These are phyloP conservation scores for Drosophila recens DNA, from an alignment of 2,888 invertebrate species.

Conservation along the genomic window DNA sequence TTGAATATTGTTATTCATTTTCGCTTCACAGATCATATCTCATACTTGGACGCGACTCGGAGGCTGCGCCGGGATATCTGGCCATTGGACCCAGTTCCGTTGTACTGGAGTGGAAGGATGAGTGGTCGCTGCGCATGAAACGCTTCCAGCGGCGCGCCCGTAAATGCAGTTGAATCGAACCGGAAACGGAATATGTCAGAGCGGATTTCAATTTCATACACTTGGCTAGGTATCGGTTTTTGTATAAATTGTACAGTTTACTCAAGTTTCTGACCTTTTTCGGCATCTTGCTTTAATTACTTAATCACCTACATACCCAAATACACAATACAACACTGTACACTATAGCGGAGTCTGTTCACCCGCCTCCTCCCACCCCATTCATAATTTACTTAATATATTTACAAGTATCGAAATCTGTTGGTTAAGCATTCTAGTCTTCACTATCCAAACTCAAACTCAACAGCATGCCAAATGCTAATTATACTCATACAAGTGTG, in stretches of 20 bases:
- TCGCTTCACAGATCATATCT: conserved; percentile 80
- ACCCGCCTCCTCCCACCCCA: background rate
- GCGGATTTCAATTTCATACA: conserved; percentile 84
- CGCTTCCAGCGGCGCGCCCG: conserved; percentile 84
- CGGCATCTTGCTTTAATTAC: conserved; percentile 84
- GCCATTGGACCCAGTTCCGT: conserved; percentile 84
- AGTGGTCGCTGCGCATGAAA: conserved; percentile 84
- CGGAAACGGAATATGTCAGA: conserved; percentile 85
- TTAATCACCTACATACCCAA: conserved; percentile 32
- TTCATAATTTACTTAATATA: conserved; percentile 2
- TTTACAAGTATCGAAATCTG: conserved; percentile 24
- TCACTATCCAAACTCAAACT: conserved; percentile 1
- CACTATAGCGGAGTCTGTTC: conserved; percentile 35
- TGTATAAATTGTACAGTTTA: conserved; percentile 85
- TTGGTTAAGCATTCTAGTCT: conserved; percentile 59
- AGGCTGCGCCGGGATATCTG: conserved; percentile 83
- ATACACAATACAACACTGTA: conserved; percentile 17
- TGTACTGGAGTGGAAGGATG: conserved; percentile 84
- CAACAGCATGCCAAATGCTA: conserved; percentile 61
- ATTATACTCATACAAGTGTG: conserved; percentile 47
- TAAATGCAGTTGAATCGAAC: conserved; percentile 85
- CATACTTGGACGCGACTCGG: conserved; percentile 83
- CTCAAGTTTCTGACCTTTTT: conserved; percentile 85
- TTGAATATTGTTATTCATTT: background rate
- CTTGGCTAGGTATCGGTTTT: conserved; percentile 84